Base-by-base conservation (phyloP, 2,888 invertebrate genomes). In the Drosophila aldrichi region DNA sequence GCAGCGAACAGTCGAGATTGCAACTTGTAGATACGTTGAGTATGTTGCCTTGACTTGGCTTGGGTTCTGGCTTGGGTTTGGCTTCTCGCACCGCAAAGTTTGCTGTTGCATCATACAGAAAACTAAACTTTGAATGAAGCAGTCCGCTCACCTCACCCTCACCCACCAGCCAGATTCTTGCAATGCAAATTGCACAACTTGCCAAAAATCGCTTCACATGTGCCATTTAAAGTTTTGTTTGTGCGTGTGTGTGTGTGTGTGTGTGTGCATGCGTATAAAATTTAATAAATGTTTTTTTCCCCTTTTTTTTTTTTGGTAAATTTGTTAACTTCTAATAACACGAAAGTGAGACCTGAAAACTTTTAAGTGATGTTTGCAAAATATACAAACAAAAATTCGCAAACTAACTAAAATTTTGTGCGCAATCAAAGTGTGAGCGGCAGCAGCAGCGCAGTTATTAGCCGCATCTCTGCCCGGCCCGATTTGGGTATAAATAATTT, bases 151-250 rank as follows among this genome's bases (percentile, higher is more conserved):
- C n/a, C 48, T 9, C 32, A 1, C 29, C 32, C 32, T 32, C 32
- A 9, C 36, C n/a, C n/a, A 2, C 10, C 48, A 29, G 9, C 49
- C 29, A 32, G 32, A 56, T 54, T 49, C 62, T 49, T 20, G 65
- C 65, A 64, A 74, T 75, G 71, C 88, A 85, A 87, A 89, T 85
- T 89, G 89, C 89, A 84, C 84, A 89, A 85, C 79, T 85, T 85
- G 89, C 79, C 77, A 84, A 87, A 84, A 85, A 89, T 87, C 77
- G 84, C 84, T 88, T 88, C 84, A 83, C 87, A 83, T 84, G 82
- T 89, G 89, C 85, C 89, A 85, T 89, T 89, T 85, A 84, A 89
- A 85, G 84, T 85, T 87, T 73, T 74, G 41, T 36, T 71, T 55
- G 5, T 14, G 6, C 9, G 14, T 43, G 43, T 54, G 38, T 57